phyloP scores from a whole-genome alignment of 2,113 vertebrate genomes.

The Bothrops jararaca region DNA sequence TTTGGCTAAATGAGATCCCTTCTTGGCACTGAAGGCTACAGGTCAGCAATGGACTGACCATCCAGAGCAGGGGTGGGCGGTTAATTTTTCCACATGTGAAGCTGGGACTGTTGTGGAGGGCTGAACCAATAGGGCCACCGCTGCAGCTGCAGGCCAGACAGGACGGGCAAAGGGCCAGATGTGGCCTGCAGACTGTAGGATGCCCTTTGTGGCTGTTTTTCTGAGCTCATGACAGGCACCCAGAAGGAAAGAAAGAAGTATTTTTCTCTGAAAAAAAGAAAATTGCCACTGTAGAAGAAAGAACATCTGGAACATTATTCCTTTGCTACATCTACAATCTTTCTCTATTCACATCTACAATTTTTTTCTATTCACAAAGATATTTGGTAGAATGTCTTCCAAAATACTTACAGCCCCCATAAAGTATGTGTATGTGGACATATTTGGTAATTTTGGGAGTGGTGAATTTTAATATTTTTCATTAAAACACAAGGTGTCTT shows the following conservation, averaged over 20 bases:
- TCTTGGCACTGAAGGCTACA: neutral
- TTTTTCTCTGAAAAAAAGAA: neutral
- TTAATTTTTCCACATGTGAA: neutral
- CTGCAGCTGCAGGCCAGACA: neutral
- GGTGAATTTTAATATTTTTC: neutral
- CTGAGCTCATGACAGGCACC: neutral
- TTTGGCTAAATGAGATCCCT: neutral
- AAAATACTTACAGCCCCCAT: neutral
- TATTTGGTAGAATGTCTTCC: neutral
- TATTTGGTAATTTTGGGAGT: neutral
- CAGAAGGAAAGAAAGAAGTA: neutral
- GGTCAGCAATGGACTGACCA: neutral
- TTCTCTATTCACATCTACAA: neutral
- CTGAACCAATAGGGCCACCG: neutral
- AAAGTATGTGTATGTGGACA: neutral
- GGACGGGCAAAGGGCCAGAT: neutral
- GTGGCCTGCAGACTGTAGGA: neutral
- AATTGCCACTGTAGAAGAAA: neutral
- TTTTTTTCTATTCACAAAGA: neutral
- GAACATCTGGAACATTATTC: neutral
- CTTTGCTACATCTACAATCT: neutral
- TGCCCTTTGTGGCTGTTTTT: neutral
- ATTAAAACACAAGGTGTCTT: neutral
- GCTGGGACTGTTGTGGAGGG: neutral
- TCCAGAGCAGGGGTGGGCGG: neutral